phyloP scores from a whole-genome alignment of 2,113 vertebrate species.

The Pituophis catenifer region DNA sequence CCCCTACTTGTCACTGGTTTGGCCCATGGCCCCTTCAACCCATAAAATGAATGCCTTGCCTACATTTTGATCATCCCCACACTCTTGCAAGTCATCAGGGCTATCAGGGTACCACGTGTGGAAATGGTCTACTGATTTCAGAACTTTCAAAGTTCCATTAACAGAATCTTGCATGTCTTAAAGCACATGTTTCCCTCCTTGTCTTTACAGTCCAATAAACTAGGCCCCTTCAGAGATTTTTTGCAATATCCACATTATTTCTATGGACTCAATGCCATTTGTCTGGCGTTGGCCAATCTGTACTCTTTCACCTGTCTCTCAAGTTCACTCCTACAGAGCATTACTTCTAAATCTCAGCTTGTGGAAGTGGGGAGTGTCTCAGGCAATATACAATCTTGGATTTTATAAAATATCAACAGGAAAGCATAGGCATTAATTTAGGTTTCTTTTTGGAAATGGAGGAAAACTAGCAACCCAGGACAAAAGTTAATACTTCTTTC shows the following conservation, averaged over 20 bases:
- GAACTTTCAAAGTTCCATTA: neutral
- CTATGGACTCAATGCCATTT: neutral
- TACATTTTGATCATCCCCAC: too few species aligned
- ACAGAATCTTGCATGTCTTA: neutral
- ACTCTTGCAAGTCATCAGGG: too few species aligned
- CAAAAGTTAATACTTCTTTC: neutral
- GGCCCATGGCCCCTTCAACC: too few species aligned
- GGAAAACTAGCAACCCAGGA: neutral
- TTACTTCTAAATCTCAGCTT: neutral
- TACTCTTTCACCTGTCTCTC: neutral
- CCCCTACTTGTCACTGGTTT: too few species aligned
- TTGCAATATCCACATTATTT: neutral
- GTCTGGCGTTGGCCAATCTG: neutral
- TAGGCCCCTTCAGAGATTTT: neutral
- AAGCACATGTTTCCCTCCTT: neutral
- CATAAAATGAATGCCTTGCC: too few species aligned
- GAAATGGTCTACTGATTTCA: too few species aligned
- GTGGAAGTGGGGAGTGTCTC: neutral
- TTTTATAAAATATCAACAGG: neutral
- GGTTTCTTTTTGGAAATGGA: neutral
- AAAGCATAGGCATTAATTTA: neutral
- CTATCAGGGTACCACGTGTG: too few species aligned
- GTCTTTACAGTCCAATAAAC: neutral
- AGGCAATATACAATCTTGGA: neutral
- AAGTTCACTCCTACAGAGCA: neutral